Evolutionary conservation across 1,140 invertebrate species (phyloP).

Genomic region (Anastrepha ludens): DNA sequence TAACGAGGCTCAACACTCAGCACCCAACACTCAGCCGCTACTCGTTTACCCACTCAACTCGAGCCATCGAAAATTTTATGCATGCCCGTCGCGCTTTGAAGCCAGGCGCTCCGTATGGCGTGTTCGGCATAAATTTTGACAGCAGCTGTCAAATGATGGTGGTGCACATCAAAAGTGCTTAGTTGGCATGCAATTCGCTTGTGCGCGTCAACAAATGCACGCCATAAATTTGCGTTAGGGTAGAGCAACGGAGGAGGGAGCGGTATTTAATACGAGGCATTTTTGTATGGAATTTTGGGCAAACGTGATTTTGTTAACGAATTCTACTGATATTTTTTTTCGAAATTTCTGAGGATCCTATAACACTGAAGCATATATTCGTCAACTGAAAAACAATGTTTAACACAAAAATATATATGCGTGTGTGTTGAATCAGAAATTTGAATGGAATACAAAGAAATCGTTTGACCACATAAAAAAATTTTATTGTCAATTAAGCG

Average conservation of each 20-base stretch:
- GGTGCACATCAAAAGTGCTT: slow-evolving; percentile 44
- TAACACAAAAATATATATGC: not conserved
- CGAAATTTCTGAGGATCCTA: too few relatives aligned
- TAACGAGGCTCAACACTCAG: not conserved
- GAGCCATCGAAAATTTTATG: slow-evolving; percentile 10
- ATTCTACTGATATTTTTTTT: too few relatives aligned
- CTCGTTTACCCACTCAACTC: not conserved
- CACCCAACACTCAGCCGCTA: not conserved
- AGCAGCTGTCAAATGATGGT: slow-evolving; percentile 46
- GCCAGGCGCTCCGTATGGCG: not conserved
- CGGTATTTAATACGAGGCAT: not conserved
- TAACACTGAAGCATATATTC: too few relatives aligned
- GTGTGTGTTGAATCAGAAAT: not conserved
- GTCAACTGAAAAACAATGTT: too few relatives aligned
- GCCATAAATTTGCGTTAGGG: not conserved
- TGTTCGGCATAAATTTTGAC: slow-evolving; percentile 52
- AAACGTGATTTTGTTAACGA: not conserved
- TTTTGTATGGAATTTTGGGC: not conserved
- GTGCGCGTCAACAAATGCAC: slow-evolving; percentile 37
- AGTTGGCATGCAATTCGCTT: slow-evolving; percentile 48
- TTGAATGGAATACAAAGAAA: not conserved
- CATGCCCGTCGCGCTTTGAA: not conserved
- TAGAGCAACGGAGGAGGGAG: not conserved
- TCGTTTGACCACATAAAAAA: slow-evolving; percentile 14
- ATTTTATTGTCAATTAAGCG: slow-evolving; percentile 23